Conservation (phyloP, 2,113 vertebrate genomes). For the Hyaena hyaena region DNA sequence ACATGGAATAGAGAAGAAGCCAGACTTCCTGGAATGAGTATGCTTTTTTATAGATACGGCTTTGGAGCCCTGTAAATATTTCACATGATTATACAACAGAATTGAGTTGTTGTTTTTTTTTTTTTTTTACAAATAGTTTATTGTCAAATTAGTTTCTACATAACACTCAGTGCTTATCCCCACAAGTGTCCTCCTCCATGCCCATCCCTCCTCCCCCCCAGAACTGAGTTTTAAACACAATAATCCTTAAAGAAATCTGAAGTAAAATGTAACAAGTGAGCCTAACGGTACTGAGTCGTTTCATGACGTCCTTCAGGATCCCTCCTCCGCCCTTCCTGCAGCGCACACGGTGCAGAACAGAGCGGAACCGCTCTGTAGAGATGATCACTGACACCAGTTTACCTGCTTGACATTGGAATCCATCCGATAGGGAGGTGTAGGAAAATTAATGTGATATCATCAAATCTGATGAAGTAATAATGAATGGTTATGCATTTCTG, state of each 20-base stretch:
- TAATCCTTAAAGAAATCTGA: neutral
- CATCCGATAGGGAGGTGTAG: neutral
- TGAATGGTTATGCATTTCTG: neutral
- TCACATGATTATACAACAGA: conserved; percentile 5
- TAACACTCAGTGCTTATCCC: too few species aligned
- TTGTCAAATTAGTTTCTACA: too few species aligned
- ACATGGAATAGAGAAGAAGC: neutral
- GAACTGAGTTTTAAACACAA: conserved; percentile 23
- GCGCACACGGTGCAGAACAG: neutral
- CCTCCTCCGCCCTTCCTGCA: neutral
- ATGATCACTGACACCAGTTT: neutral
- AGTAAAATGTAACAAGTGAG: neutral
- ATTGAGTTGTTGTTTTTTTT: neutral
- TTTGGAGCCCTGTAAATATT: conserved; percentile 22
- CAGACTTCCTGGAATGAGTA: neutral
- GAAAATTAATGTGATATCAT: neutral
- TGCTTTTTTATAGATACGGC: neutral
- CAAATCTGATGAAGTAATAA: neutral
- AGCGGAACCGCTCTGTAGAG: accelerated
- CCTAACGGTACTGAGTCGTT: neutral
- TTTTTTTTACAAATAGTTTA: too few species aligned
- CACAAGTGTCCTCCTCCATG: too few species aligned
- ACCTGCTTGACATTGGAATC: neutral
- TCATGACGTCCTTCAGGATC: accelerated
- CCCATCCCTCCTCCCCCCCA: too few species aligned